Evolutionary conservation across 2,113 vertebrate genomes (phyloP).

Genomic region (Lamprologus sp.): DNA sequence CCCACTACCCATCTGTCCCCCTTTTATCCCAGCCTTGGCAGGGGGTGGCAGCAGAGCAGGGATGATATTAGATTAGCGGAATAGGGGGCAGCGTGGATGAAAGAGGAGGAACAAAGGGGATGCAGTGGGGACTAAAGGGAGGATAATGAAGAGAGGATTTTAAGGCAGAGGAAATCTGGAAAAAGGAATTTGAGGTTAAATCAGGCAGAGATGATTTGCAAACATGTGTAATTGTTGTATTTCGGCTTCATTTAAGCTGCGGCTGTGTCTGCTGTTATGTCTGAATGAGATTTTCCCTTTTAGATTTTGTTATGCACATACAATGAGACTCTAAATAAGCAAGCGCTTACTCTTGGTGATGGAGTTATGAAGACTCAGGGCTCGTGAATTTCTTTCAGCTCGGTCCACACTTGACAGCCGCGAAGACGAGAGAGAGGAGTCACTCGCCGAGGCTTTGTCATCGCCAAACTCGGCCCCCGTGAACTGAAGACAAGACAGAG

Average conservation of each 20-base stretch:
- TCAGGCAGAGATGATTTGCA: conserved; percentile 22
- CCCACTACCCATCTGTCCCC: conserved; percentile 72
- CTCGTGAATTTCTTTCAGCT: conserved; percentile 75
- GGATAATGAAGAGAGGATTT: conserved; percentile 48
- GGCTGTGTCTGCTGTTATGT: conserved; percentile 8
- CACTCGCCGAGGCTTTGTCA: conserved; percentile 63
- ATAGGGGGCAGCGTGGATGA: conserved; percentile 48
- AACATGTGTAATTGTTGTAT: conserved; percentile 38
- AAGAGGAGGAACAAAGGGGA: conserved; percentile 56
- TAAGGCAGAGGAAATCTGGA: conserved; percentile 28
- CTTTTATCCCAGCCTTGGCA: conserved; percentile 56
- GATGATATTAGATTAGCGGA: conserved; percentile 63
- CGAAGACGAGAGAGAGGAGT: conserved; percentile 29
- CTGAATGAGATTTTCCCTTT: neutral
- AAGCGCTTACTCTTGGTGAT: conserved; percentile 81
- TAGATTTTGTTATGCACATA: neutral
- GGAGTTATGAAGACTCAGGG: conserved; percentile 80
- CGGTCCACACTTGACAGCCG: conserved; percentile 62
- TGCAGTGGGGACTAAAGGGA: conserved; percentile 20
- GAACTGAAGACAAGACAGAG: conserved; percentile 40
- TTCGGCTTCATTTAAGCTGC: conserved; percentile 6
- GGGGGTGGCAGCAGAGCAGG: conserved; percentile 55
- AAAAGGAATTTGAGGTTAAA: conserved; percentile 34
- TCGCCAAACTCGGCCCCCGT: conserved; percentile 41
- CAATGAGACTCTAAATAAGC: neutral